Percentiles rank a stretch among this genome's conserved stretches.
Conservation (phyloP, 2,888 invertebrate genomes). For the Mesorhabditis belari region DNA sequence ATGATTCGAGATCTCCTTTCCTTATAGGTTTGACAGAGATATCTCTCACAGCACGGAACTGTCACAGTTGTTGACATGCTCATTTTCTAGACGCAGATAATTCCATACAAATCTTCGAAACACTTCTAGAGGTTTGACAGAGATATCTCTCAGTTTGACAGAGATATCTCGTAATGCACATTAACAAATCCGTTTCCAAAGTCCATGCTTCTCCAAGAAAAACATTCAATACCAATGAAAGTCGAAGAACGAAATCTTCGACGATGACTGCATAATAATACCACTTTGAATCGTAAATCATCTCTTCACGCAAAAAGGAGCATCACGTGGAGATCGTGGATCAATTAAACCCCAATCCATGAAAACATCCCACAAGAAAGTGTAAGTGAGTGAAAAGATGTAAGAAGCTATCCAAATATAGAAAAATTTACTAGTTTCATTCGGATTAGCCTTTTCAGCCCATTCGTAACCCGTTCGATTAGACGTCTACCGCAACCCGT, state of each 20-base stretch:
- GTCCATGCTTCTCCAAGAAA: constrained; percentile 60
- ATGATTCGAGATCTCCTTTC: constrained; percentile 46
- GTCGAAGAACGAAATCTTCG: constrained; percentile 85
- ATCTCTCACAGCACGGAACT: constrained; percentile 91
- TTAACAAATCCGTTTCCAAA: constrained; percentile 45
- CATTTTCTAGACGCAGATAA: constrained; percentile 97
- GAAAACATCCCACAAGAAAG: constrained; percentile 94
- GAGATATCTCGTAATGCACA: constrained; percentile 47
- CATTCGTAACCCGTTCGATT: too few relatives aligned
- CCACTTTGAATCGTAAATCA: constrained; percentile 52
- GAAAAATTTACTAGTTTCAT: constrained; percentile 46
- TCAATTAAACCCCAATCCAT: constrained; percentile 84
- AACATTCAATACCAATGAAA: constrained; percentile 81
- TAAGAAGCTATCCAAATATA: constrained; percentile 71
- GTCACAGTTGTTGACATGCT: constrained; percentile 94
- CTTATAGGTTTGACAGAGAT: constrained; percentile 89
- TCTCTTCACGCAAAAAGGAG: constrained; percentile 59
- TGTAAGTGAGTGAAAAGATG: constrained; percentile 78
- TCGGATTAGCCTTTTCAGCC: constrained; percentile 64
- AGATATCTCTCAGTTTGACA: too few relatives aligned
- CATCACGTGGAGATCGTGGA: constrained; percentile 78
- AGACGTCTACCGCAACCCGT: too few relatives aligned
- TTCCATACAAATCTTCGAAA: constrained; percentile 87
- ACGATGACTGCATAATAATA: constrained; percentile 94
- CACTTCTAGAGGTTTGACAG: too few relatives aligned